Base-by-base conservation (phyloP, 2,113 vertebrate genomes). In the Lepus timidus region DNA sequence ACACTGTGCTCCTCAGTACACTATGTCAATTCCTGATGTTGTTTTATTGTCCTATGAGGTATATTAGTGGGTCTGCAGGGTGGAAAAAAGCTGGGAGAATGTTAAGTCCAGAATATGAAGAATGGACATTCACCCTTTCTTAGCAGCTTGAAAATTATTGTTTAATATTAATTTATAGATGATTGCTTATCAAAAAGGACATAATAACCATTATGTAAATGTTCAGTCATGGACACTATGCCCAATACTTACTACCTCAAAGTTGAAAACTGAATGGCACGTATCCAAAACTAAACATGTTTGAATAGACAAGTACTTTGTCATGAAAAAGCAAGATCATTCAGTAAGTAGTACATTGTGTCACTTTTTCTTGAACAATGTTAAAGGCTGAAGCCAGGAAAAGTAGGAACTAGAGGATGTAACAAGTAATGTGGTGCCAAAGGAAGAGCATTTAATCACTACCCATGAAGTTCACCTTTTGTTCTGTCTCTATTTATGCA, bases 151-250 rank as follows among this genome's bases (percentile, higher is more conserved):
- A 90, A 98, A 97, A 97, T 97, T 58, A 97, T 91, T 97, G 95
- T 98, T 97, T 97, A 97, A 98, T 98, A 97, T 91, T 96, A 97
- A 98, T 97, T 98, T 98, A 1, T 14, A 98, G 95, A 96, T 95
- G 96, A 97, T 74, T 97, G 92, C 96, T 96, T 96, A 97, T 95
- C 95, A 96, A 94, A 97, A 96, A 97, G 97, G 97, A 98, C 97
- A 3, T 97, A 98, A 98, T 97, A 98, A 96, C 25, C 96, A 97
- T 98, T 98, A 98, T 98, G 98, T 97, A 97, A 98, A 98, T 96
- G 93, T 96, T 98, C 98, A 97, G 97, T 97, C 97, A 97, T 84
- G 96, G 91, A 95, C 90, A 95, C 85, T 96, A 90, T 97, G 91
- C 97, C 96, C 92, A 97, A 97, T 95, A 97, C 90, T 98, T 97